Percentiles rank a stretch among this genome's conserved stretches.
Conservation (phyloP, 2,797 vertebrate genomes). For the Sparidentex hasta region DNA sequence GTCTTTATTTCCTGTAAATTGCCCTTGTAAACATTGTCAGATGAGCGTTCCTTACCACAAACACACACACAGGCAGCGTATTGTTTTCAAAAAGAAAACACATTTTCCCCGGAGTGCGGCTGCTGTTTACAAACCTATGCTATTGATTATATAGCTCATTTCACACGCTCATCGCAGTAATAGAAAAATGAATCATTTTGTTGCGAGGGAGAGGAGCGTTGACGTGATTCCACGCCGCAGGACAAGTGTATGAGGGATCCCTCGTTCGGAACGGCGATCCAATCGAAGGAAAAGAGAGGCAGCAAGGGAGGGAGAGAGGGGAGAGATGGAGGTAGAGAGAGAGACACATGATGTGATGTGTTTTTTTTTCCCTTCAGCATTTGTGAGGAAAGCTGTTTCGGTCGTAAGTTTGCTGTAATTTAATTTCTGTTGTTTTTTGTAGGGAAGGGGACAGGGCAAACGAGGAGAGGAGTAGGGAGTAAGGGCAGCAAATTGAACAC, state of each 20-base stretch:
- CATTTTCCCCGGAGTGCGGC: slow-evolving; percentile 86
- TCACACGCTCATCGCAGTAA: slow-evolving; percentile 94
- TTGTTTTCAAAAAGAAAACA: slow-evolving; percentile 84
- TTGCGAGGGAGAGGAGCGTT: slow-evolving; percentile 72
- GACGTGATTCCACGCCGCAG: slow-evolving; percentile 62
- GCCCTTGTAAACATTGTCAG: slow-evolving; percentile 78
- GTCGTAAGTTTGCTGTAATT: slow-evolving; percentile 61
- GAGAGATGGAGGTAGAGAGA: slow-evolving; percentile 14
- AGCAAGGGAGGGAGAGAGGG: neutral
- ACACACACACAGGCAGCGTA: slow-evolving; percentile 55
- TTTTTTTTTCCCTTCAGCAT: slow-evolving; percentile 56
- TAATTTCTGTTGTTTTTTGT: slow-evolving; percentile 53
- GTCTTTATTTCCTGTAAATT: slow-evolving; percentile 81
- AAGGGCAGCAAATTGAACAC: slow-evolving; percentile 17
- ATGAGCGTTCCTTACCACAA: slow-evolving; percentile 65
- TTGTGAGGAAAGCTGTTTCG: slow-evolving; percentile 53
- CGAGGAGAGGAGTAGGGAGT: neutral
- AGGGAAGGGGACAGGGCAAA: slow-evolving; percentile 18
- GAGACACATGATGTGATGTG: slow-evolving; percentile 49
- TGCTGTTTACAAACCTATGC: slow-evolving; percentile 92
- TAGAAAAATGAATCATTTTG: slow-evolving; percentile 93
- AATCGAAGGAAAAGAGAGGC: slow-evolving; percentile 43
- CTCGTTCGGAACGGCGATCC: slow-evolving; percentile 75
- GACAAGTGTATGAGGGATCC: slow-evolving; percentile 74
- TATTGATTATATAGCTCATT: slow-evolving; percentile 98